Evolutionary conservation across 2,888 invertebrate species (phyloP), one percentile per base, ranked within the genome.

Genomic region (Rhagonycha fulva): DNA sequence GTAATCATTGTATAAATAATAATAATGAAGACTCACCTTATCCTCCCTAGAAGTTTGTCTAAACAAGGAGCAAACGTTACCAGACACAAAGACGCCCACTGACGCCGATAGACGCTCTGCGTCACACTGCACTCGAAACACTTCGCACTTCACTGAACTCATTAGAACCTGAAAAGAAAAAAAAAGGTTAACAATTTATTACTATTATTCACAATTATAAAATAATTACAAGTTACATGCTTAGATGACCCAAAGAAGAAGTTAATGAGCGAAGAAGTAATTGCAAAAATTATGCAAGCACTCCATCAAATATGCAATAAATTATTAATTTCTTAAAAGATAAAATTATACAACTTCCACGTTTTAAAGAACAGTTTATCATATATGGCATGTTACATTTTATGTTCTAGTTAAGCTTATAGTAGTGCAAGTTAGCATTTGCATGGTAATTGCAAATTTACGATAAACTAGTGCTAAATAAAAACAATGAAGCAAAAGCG

Each of bases 51-150:
- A 71, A 71, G 63, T 69, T 62, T 63, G 71, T 47, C 47, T 62
- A 73, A 69, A 28, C 71, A 47, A 76, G 83, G 81, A 82, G 83
- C 82, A 82, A 83, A 83, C 82, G 82, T 81, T 83, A 81, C 82
- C 82, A 84, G 84, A 84, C 85, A 82, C 83, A 83, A 82, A 83
- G 85, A 85, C 85, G 85, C 85, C 85, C 81, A 73, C 75, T 71
- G 80, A 78, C 80, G 74, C 78, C 80, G 80, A 75, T 75, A 78
- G 77, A 75, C 78, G 81, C 81, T 81, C 80, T 80, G 78, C 81
- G 80, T 77, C 80, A 81, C 83, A 82, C 82, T 82, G 81, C 80
- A 82, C 82, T 47, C 80, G 82, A 83, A 81, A 83, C 82, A 81
- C 83, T 82, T 82, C 82, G 81, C 84, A 83, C 84, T 83, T 83